Conservation (phyloP, 2,113 vertebrate species). For the Daubentonia madagascariensis region DNA sequence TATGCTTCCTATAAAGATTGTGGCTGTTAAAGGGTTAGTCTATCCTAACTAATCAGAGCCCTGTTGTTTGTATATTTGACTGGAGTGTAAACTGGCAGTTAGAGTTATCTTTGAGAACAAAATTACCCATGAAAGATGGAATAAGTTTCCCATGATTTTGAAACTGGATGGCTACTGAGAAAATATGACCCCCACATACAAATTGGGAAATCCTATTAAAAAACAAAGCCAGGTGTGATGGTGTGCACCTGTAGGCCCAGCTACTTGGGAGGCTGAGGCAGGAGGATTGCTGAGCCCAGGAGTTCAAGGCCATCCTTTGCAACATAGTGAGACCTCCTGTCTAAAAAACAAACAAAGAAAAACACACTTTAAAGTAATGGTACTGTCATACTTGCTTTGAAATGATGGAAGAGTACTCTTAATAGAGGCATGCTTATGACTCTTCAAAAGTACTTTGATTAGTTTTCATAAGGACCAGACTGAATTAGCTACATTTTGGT, state of each 20-base stretch:
- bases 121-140: background rate
- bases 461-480: background rate
- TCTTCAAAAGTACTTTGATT: background rate
- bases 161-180: background rate
- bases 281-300: background rate
- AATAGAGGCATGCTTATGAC: background rate
- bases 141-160: background rate
- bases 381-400: background rate
- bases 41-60: background rate
- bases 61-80: background rate
- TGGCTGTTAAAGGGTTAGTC: background rate
- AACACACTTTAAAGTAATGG: background rate
- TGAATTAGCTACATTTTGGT: background rate
- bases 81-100: background rate
- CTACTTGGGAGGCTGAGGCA: background rate
- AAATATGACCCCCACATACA: background rate
- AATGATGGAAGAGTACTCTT: background rate
- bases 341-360: background rate
- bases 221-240: background rate
- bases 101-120: background rate
- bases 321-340: background rate
- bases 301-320: background rate
- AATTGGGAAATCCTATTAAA: background rate
- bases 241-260: background rate
- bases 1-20: background rate